These are phyloP conservation scores for Taenioides sp. DNA, from an alignment of 2,797 vertebrate genomes.

Conservation along the genomic window DNA sequence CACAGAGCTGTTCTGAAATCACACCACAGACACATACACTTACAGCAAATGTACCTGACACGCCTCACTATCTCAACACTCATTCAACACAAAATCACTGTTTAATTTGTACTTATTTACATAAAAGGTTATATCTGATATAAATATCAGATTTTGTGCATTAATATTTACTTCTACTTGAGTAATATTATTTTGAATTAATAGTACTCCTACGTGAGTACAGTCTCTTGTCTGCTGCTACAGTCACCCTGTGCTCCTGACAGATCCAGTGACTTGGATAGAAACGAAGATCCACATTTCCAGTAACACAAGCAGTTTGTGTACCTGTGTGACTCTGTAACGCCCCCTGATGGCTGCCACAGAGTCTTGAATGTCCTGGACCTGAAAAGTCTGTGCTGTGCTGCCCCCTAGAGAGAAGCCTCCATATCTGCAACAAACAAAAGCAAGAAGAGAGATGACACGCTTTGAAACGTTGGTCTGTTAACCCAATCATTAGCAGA, in stretches of 20 bases:
- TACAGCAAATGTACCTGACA: neutral
- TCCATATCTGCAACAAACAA: slow-evolving; percentile 79
- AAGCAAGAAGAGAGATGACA: neutral
- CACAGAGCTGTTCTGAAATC: slow-evolving; percentile 76
- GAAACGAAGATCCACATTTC: neutral
- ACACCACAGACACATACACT: neutral
- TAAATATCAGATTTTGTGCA: no score
- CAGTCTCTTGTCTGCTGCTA: no score
- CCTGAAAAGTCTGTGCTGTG: slow-evolving; percentile 53
- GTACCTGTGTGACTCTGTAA: slow-evolving; percentile 73
- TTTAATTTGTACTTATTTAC: no score
- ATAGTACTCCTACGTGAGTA: no score
- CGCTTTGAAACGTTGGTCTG: neutral
- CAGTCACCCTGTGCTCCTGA: no score
- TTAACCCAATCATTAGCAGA: neutral
- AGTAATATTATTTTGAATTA: no score
- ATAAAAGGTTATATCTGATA: no score
- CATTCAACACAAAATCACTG: neutral
- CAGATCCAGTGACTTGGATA: no score
- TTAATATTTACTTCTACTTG: no score
- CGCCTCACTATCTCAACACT: no score
- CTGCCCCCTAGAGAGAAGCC: slow-evolving; percentile 86
- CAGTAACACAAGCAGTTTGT: neutral
- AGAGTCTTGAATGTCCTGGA: slow-evolving; percentile 52
- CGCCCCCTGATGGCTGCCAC: slow-evolving; percentile 67